Conservation (phyloP, 2,113 vertebrate species). For the Chinchilla lanigera region DNA sequence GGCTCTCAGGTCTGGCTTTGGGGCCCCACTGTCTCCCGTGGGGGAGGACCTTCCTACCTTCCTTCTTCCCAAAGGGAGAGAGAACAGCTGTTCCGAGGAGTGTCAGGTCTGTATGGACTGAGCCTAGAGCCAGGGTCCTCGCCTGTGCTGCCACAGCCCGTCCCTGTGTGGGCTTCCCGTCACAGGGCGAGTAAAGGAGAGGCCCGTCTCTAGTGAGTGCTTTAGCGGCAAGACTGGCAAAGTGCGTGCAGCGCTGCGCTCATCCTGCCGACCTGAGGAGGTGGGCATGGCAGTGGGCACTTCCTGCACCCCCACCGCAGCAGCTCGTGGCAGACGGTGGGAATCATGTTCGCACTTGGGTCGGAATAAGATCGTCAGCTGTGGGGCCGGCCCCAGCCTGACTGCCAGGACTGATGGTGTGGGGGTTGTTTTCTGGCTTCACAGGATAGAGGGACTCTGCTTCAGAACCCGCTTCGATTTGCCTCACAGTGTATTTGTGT, state of each 20-base stretch:
- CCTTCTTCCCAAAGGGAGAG: neutral
- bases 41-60: neutral
- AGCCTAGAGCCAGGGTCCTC: neutral
- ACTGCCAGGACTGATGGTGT: neutral
- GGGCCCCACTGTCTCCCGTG: neutral
- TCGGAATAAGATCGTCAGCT: neutral
- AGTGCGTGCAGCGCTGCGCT: constrained; percentile 54
- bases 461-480: neutral
- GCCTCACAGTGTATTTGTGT: neutral
- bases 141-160: neutral
- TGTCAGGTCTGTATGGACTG: neutral
- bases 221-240: constrained; percentile 58
- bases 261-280: neutral
- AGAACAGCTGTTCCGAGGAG: neutral
- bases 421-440: neutral
- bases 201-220: constrained; percentile 23
- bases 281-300: constrained; percentile 68
- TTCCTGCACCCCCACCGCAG: constrained; percentile 43
- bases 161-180: constrained; percentile 38
- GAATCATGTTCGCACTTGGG: neutral
- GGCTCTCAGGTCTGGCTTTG: neutral
- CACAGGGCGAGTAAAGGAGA: constrained; percentile 57
- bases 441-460: too few species aligned
- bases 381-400: neutral
- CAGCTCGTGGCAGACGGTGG: neutral